Percentiles rank a stretch among this genome's conserved stretches.
phyloP scores from a whole-genome alignment of 2,888 invertebrate species.

The Electrophaes corylata region DNA sequence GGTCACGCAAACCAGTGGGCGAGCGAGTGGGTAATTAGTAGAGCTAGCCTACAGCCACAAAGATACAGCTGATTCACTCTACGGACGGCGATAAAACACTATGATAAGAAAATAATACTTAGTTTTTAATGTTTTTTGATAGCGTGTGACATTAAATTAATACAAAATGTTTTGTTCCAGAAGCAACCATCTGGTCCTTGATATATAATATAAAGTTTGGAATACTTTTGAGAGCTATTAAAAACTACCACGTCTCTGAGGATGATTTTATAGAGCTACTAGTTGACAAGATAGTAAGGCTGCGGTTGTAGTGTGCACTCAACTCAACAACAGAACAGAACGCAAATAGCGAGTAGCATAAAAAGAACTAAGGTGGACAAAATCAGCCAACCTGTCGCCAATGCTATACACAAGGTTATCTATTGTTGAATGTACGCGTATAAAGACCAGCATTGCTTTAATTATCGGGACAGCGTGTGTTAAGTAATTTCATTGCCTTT shows the following conservation, averaged over 20 bases:
- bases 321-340: no score
- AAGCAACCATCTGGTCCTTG: no score
- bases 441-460: conserved; percentile 31
- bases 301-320: no score
- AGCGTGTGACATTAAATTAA: no score
- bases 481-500: conserved; percentile 21
- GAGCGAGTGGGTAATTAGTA: conserved; percentile 67
- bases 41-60: conserved; percentile 26
- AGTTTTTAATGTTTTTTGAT: no score
- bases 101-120: not conserved
- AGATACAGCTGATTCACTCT: conserved; percentile 9
- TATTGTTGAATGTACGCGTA: conserved; percentile 46
- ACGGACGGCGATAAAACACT: not conserved
- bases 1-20: conserved; percentile 63
- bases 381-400: conserved; percentile 59
- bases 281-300: no score
- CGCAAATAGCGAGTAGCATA: conserved; percentile 51
- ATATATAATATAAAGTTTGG: no score
- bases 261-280: no score
- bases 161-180: no score
- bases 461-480: conserved; percentile 23
- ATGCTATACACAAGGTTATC: conserved; percentile 54
- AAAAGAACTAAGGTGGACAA: conserved; percentile 45
- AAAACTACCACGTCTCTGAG: no score
- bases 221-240: no score